Conservation (phyloP, 2,113 vertebrate genomes). For the Neoarius graeffei region DNA sequence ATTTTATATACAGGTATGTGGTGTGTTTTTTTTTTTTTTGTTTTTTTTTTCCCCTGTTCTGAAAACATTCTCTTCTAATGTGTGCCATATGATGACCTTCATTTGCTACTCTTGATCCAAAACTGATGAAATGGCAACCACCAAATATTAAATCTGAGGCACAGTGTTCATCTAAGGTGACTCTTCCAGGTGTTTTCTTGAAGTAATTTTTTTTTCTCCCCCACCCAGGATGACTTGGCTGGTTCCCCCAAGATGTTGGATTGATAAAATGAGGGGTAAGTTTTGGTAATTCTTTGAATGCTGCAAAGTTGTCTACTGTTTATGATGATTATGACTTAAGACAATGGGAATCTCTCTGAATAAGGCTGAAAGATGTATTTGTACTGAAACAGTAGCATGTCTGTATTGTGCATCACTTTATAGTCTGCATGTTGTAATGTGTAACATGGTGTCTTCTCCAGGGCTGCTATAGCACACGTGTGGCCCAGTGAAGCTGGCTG, state of each 20-base stretch:
- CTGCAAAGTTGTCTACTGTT: background rate
- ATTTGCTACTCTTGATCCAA: constrained; percentile 81
- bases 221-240: background rate
- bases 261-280: background rate
- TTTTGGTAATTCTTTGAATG: background rate
- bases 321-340: constrained; percentile 51
- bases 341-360: constrained; percentile 97
- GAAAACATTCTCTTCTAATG: fast-evolving
- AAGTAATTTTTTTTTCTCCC: background rate
- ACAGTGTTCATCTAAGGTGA: background rate
- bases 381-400: constrained; percentile 77
- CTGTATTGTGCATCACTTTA: background rate
- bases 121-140: constrained; percentile 72
- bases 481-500: background rate
- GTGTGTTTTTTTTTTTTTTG: background rate
- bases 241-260: background rate
- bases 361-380: constrained; percentile 74
- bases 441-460: background rate
- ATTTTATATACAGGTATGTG: background rate
- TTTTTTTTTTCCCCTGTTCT: no score
- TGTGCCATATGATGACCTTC: constrained; percentile 72
- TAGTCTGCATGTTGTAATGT: background rate
- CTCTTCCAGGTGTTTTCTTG: background rate
- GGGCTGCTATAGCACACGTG: background rate
- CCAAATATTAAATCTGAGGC: constrained; percentile 69